Evolutionary conservation across 1,140 invertebrate species (phyloP).

Genomic region (Atopsyche davidsoni): DNA sequence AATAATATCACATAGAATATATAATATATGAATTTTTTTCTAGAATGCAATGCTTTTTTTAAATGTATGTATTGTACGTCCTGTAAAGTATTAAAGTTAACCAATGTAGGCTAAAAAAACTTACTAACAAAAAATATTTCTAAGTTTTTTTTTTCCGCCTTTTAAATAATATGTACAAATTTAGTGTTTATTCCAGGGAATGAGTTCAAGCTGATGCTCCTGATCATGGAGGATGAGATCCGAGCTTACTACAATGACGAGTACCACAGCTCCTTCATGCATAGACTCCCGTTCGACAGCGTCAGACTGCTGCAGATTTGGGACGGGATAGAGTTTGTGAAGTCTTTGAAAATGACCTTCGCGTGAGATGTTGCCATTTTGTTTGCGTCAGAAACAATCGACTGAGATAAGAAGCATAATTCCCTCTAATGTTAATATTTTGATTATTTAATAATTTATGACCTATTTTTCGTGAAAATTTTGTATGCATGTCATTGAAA

Average conservation of each 20-base stretch:
- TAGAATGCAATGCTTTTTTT: no score
- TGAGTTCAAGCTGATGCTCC: constrained; percentile 10
- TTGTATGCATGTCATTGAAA: no score
- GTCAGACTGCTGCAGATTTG: constrained; percentile 27
- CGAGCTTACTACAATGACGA: constrained; percentile 13
- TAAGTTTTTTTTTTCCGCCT: no score
- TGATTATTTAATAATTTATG: no score
- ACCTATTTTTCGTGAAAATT: no score
- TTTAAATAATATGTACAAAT: no score
- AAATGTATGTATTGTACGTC: no score
- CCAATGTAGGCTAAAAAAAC: neutral
- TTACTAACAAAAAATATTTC: no score
- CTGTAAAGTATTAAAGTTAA: neutral
- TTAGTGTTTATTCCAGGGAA: constrained; percentile 22
- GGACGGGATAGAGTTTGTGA: constrained; percentile 21
- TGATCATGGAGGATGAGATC: constrained; percentile 16
- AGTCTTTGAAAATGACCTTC: constrained; percentile 25
- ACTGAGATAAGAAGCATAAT: no score
- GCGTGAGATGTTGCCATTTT: constrained; percentile 7
- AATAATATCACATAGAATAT: no score
- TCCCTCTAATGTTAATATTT: no score
- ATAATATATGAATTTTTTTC: no score
- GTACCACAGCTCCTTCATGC: constrained; percentile 8
- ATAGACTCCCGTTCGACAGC: constrained; percentile 20
- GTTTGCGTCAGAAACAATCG: neutral